phyloP scores from a whole-genome alignment of 2,888 invertebrate species.

The Physocephala rufipes region DNA sequence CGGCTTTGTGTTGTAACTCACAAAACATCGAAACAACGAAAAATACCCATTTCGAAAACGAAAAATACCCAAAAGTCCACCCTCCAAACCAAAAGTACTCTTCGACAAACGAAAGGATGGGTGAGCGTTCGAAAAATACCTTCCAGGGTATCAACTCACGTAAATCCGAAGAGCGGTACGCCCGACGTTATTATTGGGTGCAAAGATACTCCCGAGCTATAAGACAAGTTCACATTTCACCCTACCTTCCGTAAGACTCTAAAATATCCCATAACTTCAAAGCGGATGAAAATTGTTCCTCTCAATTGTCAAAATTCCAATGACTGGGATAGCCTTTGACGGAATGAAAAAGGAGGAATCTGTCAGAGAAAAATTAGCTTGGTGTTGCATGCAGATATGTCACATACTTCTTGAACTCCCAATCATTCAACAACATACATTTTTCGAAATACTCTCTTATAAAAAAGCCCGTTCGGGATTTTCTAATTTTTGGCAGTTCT shows the following conservation, averaged over 20 bases:
- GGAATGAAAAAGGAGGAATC: neutral
- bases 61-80: conserved; percentile 33
- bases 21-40: conserved; percentile 34
- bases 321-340: neutral
- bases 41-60: too few species aligned
- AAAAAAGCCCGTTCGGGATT: too few species aligned
- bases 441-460: neutral
- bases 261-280: neutral
- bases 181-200: conserved; percentile 32
- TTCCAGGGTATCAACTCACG: conserved; percentile 29
- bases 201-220: conserved; percentile 34
- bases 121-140: conserved; percentile 11
- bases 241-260: conserved; percentile 4
- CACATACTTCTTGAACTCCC: conserved; percentile 17
- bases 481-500: too few species aligned
- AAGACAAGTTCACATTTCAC: conserved; percentile 6
- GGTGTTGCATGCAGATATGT: conserved; percentile 5
- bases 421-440: neutral
- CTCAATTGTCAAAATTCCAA: conserved; percentile 25
- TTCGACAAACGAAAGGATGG: neutral
- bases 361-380: neutral
- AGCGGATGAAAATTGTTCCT: conserved; percentile 16
- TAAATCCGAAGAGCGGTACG: conserved; percentile 32
- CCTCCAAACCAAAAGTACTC: conserved; percentile 23
- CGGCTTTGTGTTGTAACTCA: conserved; percentile 37